phyloP scores from a whole-genome alignment of 2,113 vertebrate genomes.

The Aphelocoma coerulescens region DNA sequence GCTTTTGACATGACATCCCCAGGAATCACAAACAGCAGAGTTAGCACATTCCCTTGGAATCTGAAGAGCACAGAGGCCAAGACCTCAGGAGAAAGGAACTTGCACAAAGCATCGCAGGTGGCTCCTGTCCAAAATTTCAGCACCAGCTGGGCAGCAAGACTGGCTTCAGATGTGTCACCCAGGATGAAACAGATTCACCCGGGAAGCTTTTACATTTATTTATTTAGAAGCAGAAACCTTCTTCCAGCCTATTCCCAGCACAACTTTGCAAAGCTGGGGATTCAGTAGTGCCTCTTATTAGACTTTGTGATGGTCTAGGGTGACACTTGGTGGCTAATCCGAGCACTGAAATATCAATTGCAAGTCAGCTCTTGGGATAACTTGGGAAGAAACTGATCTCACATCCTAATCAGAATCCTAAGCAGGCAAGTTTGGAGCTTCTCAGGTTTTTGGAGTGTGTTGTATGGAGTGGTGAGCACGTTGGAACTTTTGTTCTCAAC shows the following conservation, averaged over 20 bases:
- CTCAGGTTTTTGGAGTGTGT: not conserved
- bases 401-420: not conserved
- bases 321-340: constrained; percentile 68
- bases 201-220: not conserved
- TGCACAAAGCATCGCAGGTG: not conserved
- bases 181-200: too few relatives aligned
- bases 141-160: not conserved
- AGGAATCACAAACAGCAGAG: not conserved
- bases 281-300: not conserved
- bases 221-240: not conserved
- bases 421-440: not conserved
- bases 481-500: not conserved
- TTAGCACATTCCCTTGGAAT: not conserved
- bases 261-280: not conserved
- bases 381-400: not conserved
- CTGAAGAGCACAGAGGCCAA: not conserved
- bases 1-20: not conserved
- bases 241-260: not conserved
- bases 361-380: not conserved
- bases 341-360: constrained; percentile 29
- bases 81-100: not conserved
- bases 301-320: constrained; percentile 52
- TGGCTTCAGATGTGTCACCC: not conserved
- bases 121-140: not conserved
- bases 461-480: accelerated